phyloP scores from a whole-genome alignment of 2,113 vertebrate genomes.

The Bothrops jararaca region DNA sequence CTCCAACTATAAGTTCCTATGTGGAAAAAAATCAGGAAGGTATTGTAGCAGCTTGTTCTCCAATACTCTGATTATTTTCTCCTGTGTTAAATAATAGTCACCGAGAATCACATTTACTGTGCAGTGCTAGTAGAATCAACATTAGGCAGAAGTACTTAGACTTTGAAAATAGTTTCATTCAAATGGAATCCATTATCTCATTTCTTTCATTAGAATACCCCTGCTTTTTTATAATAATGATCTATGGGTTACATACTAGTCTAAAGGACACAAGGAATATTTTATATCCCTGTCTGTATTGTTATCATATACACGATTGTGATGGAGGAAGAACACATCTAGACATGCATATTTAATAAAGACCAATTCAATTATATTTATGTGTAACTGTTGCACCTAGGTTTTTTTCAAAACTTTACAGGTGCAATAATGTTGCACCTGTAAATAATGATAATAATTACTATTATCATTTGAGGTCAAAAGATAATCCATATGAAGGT shows the following conservation, averaged over 20 bases:
- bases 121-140: background rate
- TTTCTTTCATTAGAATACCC: background rate
- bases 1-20: conserved; percentile 22
- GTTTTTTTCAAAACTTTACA: background rate
- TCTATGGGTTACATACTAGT: background rate
- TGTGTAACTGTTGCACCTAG: background rate
- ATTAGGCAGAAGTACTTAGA: background rate
- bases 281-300: background rate
- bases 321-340: background rate
- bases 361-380: background rate
- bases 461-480: background rate
- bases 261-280: background rate
- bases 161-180: background rate
- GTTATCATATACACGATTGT: background rate
- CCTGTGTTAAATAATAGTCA: background rate
- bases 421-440: background rate
- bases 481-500: background rate
- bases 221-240: conserved; percentile 2
- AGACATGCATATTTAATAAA: background rate
- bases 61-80: background rate
- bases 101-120: conserved; percentile 15
- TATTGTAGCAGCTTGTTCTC: conserved; percentile 4
- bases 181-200: background rate
- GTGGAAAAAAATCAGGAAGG: background rate
- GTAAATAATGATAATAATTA: no score